Conservation (phyloP, 2,113 vertebrate species). For the Girardinichthys multiradiatus region DNA sequence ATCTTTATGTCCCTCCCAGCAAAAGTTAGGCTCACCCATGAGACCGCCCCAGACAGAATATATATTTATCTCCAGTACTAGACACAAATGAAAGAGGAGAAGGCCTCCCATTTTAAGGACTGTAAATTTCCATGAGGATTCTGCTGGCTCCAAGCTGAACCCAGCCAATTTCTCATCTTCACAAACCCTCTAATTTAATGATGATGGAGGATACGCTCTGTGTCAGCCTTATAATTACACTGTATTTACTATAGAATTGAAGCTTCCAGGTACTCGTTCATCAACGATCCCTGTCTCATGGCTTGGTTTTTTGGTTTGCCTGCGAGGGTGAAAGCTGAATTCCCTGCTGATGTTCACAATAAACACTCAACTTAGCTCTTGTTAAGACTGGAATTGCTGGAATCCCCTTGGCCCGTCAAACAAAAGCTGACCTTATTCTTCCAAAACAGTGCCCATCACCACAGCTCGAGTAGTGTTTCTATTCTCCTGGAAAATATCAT, state of each 20-base stretch:
- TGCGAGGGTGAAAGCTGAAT: conserved; percentile 44
- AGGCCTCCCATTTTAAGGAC: conserved; percentile 51
- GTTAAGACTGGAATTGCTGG: conserved; percentile 58
- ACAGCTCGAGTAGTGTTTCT: conserved; percentile 25
- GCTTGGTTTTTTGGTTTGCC: conserved; percentile 27
- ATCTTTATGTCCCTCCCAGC: conserved; percentile 17
- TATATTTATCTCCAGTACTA: conserved; percentile 52
- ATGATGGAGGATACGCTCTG: conserved; percentile 60
- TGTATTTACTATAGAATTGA: conserved; percentile 64
- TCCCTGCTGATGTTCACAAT: conserved; percentile 54
- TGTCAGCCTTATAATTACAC: conserved; percentile 72
- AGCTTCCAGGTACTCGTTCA: conserved; percentile 53
- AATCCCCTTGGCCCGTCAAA: conserved; percentile 57
- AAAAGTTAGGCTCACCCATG: conserved; percentile 23
- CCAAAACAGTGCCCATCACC: conserved; percentile 46
- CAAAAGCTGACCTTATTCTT: conserved; percentile 50
- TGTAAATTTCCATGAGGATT: conserved; percentile 70
- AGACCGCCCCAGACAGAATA: conserved; percentile 37
- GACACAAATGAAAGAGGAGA: conserved; percentile 61
- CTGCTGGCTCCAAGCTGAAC: conserved; percentile 66
- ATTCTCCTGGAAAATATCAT: conserved; percentile 25
- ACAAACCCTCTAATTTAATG: conserved; percentile 72
- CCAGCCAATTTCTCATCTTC: conserved; percentile 65
- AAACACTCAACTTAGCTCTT: conserved; percentile 67
- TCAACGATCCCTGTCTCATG: conserved; percentile 26